Evolutionary conservation across 2,113 vertebrate species (phyloP).

Genomic region (Gallinago jamesoni): DNA sequence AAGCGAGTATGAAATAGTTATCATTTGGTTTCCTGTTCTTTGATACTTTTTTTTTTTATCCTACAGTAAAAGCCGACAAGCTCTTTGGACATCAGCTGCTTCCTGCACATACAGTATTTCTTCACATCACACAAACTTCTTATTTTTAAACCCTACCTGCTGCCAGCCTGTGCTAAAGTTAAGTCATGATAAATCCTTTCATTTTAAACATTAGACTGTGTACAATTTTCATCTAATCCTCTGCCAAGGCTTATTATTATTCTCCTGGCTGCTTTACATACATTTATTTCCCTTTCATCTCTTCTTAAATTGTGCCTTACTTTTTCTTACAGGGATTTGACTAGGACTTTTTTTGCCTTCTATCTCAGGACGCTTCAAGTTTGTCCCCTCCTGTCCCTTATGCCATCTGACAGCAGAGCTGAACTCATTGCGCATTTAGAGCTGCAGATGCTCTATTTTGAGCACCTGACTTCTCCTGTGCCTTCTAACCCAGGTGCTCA

Average conservation of each 20-base stretch:
- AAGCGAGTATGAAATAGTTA: neutral
- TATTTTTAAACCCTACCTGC: slow-evolving; percentile 28
- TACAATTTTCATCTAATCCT: slow-evolving; percentile 48
- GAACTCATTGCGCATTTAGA: neutral
- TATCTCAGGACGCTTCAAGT: neutral
- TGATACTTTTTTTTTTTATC: neutral
- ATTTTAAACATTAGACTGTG: slow-evolving; percentile 36
- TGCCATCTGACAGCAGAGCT: neutral
- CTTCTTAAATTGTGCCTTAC: slow-evolving; percentile 1
- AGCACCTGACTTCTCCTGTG: neutral
- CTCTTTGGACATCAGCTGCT: neutral
- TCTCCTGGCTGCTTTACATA: slow-evolving; percentile 50
- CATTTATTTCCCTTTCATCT: slow-evolving; percentile 60
- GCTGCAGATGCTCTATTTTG: neutral
- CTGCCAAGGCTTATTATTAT: slow-evolving; percentile 33
- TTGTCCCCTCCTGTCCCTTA: neutral
- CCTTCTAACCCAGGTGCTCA: neutral
- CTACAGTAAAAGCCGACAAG: rapidly evolving
- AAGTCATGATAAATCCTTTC: slow-evolving; percentile 33
- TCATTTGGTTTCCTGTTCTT: neutral
- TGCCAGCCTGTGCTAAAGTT: neutral
- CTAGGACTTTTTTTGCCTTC: neutral
- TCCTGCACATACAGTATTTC: neutral
- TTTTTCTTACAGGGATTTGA: neutral
- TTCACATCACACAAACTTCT: slow-evolving; percentile 9